Evolutionary conservation across 2,888 invertebrate species (phyloP), one percentile per base, ranked within the genome.

Genomic region (Acronicta psi): DNA sequence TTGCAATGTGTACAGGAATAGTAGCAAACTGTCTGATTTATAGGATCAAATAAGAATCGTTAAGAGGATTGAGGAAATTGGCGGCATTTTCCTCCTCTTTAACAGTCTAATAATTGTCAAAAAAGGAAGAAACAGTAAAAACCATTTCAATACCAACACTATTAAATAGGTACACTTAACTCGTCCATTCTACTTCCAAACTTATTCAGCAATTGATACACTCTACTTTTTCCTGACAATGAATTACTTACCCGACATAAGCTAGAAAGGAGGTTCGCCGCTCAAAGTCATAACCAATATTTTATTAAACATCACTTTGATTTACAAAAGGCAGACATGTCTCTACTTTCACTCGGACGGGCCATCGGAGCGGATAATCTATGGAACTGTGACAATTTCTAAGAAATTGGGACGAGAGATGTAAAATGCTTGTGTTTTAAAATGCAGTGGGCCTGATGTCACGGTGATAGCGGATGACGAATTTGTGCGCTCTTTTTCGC

Each of bases 311-410:
- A 65, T 59, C 53, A 57, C 54, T 71, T 57, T 59, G 68, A 65
- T 69, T 78, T 62, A 69, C 55, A 69, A 68, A 69, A 40, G 53
- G 18, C 57, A 57, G 67, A 41, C 68, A 53, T 72, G 60, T 67
- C 56, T 56, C 65, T 67, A 85, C 84, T 85, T 85, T 85, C 85
- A 84, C 85, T 84, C 52, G 53, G 62, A 44, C 73, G 60, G 75
- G 46, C 69, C 83, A 81, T 65, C 83, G 74, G 83, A 85, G 84
- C 85, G 76, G 64, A 81, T 82, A 83, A 83, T 81, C 58, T 72
- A 70, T 69, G 73, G 64, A 73, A 73, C 75, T 77, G 79, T 79
- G 83, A 87, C 87, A 87, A 82, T 87, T 85, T 82, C 80, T 73
- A 73, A 77, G 71, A 70, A 83, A 85, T 84, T 82, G 77, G 79